These are phyloP conservation scores for Margaritifera margaritifera DNA, from an alignment of 2,888 invertebrate genomes.

Conservation along the genomic window DNA sequence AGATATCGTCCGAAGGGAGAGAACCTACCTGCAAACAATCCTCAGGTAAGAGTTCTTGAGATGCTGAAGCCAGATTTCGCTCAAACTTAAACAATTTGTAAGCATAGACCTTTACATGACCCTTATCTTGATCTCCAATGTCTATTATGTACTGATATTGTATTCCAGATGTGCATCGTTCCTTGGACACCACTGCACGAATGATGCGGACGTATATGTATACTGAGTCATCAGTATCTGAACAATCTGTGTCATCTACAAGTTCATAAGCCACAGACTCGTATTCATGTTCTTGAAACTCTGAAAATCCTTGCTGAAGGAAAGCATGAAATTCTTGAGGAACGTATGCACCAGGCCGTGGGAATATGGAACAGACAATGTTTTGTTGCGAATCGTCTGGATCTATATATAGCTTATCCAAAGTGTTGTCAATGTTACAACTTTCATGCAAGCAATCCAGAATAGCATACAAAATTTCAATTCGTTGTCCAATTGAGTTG, in stretches of 20 bases:
- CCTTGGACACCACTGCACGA: background rate
- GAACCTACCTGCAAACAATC: no score
- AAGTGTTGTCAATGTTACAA: background rate
- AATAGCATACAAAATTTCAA: no score
- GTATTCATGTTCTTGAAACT: conserved; percentile 28
- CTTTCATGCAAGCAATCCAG: no score
- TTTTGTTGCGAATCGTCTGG: background rate
- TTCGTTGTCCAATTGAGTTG: no score
- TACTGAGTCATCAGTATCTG: conserved; percentile 1
- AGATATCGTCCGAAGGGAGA: no score
- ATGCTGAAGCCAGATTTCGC: background rate
- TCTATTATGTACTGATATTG: no score
- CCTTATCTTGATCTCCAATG: no score
- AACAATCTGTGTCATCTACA: conserved; percentile 8
- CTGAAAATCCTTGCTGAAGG: conserved; percentile 31
- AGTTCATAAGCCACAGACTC: conserved; percentile 16
- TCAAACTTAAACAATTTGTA: conserved; percentile 7
- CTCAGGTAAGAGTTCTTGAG: no score
- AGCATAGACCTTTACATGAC: background rate
- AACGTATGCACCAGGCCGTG: conserved; percentile 36
- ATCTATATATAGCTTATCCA: conserved; percentile 5
- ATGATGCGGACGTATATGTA: conserved; percentile 28
- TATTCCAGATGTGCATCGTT: background rate
- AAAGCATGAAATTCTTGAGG: conserved; percentile 29
- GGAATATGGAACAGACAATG: conserved; percentile 4